Base-by-base conservation (phyloP, 2,113 vertebrate genomes). In the Pedionomus torquatus region DNA sequence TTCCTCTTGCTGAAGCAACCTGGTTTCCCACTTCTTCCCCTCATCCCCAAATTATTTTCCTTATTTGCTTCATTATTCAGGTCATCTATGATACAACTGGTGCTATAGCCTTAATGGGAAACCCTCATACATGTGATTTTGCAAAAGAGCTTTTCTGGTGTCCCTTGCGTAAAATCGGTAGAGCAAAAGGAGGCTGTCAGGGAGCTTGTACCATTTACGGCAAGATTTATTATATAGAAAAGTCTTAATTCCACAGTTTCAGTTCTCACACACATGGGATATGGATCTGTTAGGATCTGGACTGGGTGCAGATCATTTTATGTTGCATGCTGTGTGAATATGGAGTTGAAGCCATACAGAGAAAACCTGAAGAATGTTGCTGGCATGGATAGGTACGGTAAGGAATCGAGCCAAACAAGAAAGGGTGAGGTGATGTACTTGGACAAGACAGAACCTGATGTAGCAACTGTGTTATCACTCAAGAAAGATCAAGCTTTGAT, bases 391-490 rank as follows among this genome's bases (percentile, higher is more conserved):
- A 83, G 25, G 17, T 33, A 55, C 1, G 0, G 11, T 31, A n/a
- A 74, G 39, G 19, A 80, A 48, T 17, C 68, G 24, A 91, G 66
- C 58, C 78, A 91, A 65, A 74, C 74, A 66, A 77, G 37, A 83
- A 65, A 80, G 61, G 30, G 54, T 58, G 63, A 89, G 52, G 77
- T 80, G 71, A 49, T 87, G 55, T 83, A 88, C 57, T 66, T 65
- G 57, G 39, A 76, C 92, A 96, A 96, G 90, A 95, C 49, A 90
- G 89, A 91, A 87, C 93, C 43, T 95, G 87, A 68, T 82, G 43
- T 44, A 75, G 10, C 37, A 76, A 31, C 31, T 83, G 25, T 52
- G n/a, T 76, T 93, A 93, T 44, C 33, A 51, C 17, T 78, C 46
- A 65, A 39, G 43, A 63, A 51, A 69, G 28, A 92, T 90, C 20